These are phyloP conservation scores for Poeciliopsis turneri DNA, from an alignment of 2,797 vertebrate species.

Conservation along the genomic window DNA sequence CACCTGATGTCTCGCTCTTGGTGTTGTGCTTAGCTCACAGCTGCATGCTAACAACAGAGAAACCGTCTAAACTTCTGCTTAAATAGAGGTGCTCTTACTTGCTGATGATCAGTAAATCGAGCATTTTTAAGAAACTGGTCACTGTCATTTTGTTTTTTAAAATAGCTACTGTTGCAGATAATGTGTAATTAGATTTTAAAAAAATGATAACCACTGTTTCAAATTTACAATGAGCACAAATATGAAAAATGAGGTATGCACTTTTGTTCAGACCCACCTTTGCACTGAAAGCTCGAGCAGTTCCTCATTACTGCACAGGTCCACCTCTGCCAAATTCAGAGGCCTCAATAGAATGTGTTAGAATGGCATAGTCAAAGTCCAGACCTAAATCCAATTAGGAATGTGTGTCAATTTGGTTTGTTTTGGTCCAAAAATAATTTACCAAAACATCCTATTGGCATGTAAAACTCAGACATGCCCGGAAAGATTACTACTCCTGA, in stretches of 20 bases:
- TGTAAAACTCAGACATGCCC: background rate
- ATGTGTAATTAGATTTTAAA: too few relatives aligned
- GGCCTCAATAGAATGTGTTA: background rate
- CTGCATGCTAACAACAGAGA: background rate
- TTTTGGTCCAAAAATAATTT: background rate
- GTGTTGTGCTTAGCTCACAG: background rate
- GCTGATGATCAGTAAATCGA: background rate
- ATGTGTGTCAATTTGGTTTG: background rate
- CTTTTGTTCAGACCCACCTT: background rate
- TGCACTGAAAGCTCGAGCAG: background rate
- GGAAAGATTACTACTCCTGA: background rate
- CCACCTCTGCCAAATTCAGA: background rate
- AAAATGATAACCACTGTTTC: background rate
- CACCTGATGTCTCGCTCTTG: background rate
- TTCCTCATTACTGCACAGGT: background rate
- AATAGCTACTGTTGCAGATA: too few relatives aligned
- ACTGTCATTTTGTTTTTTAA: background rate
- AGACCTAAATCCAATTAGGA: background rate
- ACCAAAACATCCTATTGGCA: background rate
- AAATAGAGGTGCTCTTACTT: background rate
- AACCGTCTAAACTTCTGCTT: background rate
- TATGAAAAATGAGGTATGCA: too few relatives aligned
- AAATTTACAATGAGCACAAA: too few relatives aligned
- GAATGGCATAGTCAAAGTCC: background rate
- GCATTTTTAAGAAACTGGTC: background rate